A percentile compares a stretch with the other conserved stretches of the same genome.
Conservation (phyloP, 2,888 invertebrate genomes). For the Lottia gigantea region DNA sequence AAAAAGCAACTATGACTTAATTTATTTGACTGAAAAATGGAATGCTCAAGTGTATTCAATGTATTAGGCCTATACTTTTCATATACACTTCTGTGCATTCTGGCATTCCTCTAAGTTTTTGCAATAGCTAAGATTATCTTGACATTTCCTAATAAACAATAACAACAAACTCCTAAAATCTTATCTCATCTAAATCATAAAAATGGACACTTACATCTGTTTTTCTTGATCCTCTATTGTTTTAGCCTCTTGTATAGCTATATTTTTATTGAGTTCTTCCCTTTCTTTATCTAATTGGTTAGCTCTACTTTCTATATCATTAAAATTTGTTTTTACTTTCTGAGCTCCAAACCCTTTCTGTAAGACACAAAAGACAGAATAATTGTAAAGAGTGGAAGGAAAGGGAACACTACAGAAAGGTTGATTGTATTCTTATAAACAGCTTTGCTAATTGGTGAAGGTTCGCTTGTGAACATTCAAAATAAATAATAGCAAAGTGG, state of each 20-base stretch:
- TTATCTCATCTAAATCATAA: background rate
- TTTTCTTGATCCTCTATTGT: slow-evolving; percentile 76
- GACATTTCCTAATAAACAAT: background rate
- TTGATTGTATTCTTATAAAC: too few species aligned
- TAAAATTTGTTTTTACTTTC: slow-evolving; percentile 93
- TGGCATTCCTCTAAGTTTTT: too few species aligned
- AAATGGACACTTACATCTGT: slow-evolving; percentile 62
- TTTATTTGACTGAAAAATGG: too few species aligned
- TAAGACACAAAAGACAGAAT: slow-evolving; percentile 6
- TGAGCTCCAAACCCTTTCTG: slow-evolving; percentile 83
- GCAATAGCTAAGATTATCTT: background rate
- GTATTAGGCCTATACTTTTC: too few species aligned
- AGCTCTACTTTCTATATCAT: slow-evolving; percentile 91
- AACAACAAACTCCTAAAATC: background rate
- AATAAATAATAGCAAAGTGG: too few species aligned
- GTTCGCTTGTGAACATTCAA: too few species aligned
- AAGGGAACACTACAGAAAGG: too few species aligned
- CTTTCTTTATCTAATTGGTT: slow-evolving; percentile 84
- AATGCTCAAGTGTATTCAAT: too few species aligned
- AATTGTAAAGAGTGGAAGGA: too few species aligned
- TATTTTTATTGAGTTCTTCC: slow-evolving; percentile 60
- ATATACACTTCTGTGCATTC: too few species aligned
- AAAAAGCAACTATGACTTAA: too few species aligned
- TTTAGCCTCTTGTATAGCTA: slow-evolving; percentile 48
- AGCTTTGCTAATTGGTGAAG: too few species aligned